Base-by-base conservation (phyloP, 2,888 invertebrate species). In the Agrochola lota region DNA sequence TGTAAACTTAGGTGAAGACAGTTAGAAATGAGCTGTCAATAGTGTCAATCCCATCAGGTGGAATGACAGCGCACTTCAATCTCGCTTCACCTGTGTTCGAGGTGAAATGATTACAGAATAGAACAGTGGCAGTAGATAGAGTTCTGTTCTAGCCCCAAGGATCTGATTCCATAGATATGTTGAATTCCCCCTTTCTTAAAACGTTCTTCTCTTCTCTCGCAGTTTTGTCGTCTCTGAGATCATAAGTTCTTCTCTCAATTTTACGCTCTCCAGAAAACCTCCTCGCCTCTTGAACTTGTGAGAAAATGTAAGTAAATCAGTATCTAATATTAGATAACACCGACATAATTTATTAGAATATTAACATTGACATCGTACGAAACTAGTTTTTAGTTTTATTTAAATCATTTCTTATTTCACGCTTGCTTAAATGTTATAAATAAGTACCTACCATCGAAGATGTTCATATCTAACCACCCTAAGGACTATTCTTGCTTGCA, bases 351-450 rank as follows among this genome's bases (percentile, higher is more conserved):
- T 70, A 70, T 17, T 30, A 23, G 23, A 55, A 73, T 23, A 55
- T 11, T 55, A 72, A 72, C 59, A 20, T 59, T 72, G 59, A 49
- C 49, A 49, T 60, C 4, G 26, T 26, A 30, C 9, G 20, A 60
- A 52, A 60, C 60, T 62, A 17, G 71, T 75, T 74, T 72, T 52
- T 62, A 26, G 11, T 43, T 40, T 26, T 60, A 74, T 60, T 73
- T 49, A 17, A 8, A 73, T 17, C 49, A n/a, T 17, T 0, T 74
- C 17, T 23, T 62, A 52, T 26, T 49, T 74, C 23, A 60, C 49
- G 73, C 35, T 60, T 26, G 49, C 35, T 40, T 35, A 52, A 49
- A 30, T 63, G 15, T 63, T 40, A 15, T 63, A 40, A 63, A 63
- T 59, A 63, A n/a, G n/a, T n/a, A n/a, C n/a, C n/a, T n/a, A n/a